These are phyloP conservation scores for Plumapathes pennacea DNA, from an alignment of 92 coral and sea anemone genomes.

Conservation along the genomic window DNA sequence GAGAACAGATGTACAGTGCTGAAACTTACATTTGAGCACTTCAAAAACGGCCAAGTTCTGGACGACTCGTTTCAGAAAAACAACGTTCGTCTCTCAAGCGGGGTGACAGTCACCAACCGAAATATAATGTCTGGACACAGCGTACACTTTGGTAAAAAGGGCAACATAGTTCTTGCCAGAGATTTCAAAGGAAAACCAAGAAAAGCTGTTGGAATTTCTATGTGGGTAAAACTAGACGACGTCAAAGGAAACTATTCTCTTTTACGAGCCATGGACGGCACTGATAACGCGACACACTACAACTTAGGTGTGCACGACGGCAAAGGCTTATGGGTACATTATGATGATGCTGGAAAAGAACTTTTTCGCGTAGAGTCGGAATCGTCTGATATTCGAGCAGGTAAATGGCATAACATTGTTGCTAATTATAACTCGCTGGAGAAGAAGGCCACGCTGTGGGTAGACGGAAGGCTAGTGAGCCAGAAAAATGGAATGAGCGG, in stretches of 20 bases:
- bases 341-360: slow-evolving; percentile 62
- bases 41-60: slow-evolving; percentile 44
- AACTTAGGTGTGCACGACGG: slow-evolving; percentile 62
- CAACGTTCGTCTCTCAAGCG: slow-evolving; percentile 61
- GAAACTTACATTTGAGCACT: slow-evolving; percentile 66
- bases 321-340: slow-evolving; percentile 73
- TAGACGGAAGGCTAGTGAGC: slow-evolving; percentile 64
- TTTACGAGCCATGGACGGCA: slow-evolving; percentile 59
- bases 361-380: slow-evolving; percentile 69
- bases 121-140: slow-evolving; percentile 53
- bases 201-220: slow-evolving; percentile 74
- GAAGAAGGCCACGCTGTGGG: slow-evolving; percentile 70
- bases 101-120: slow-evolving; percentile 57
- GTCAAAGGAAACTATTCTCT: slow-evolving; percentile 54
- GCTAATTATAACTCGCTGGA: slow-evolving; percentile 50
- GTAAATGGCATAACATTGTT: slow-evolving; percentile 74
- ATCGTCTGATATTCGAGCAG: slow-evolving; percentile 57
- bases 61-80: slow-evolving; percentile 73
- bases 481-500: slow-evolving; percentile 48
- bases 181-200: slow-evolving; percentile 79
- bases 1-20: slow-evolving; percentile 66
- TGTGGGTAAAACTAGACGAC: slow-evolving; percentile 67
- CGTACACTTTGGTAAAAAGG: slow-evolving; percentile 63
- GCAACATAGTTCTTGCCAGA: slow-evolving; percentile 43
- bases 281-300: slow-evolving; percentile 44